Base-by-base conservation (phyloP, 2,113 vertebrate genomes). In the Pterocles orientalis region DNA sequence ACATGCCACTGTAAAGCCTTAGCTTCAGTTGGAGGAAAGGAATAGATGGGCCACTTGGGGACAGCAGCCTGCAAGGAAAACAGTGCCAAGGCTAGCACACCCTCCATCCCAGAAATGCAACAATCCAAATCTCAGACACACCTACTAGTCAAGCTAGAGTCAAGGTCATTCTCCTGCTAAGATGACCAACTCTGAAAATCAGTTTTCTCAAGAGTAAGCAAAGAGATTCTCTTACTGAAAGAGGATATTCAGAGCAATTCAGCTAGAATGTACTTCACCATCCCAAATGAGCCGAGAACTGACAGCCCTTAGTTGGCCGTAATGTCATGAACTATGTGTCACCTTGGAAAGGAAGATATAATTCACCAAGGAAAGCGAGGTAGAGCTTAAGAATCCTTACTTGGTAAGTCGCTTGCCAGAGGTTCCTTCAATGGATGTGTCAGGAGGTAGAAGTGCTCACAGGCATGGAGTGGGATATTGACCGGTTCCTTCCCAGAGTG, bases 361-460 rank as follows among this genome's bases (percentile, higher is more conserved):
- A 93, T 84, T 85, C 89, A 83, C 57, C 7, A 58, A 36, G 47
- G 24, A 43, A 92, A 86, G 45, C 4, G 61, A 90, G 65, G 54
- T 2, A 70, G 58, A 79, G 73, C 72, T 87, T 78, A 75, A 51
- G 87, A 89, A 60, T 95, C 64, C 94, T 98, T 93, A 99, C 99
- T 99, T 96, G 99, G 99, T 4, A 96, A 97, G 94, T 53, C 97
- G 96, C 94, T 98, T 9, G 97, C 93, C 62, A 99, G 97, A 51
- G 98, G 98, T 29, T 98, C 97, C 92, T 98, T 97, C 73, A 99
- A 97, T 81, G 99, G 99, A 96, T 99, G 99, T 47, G 99, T 99
- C 95, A 99, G 98, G 90, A 99, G 98, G 98, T 99, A 99, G 97
- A 99, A 99, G 96, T 99, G 99, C 78, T 99, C 99, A 17, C 99